phyloP scores from a whole-genome alignment of 2,797 vertebrate species.

The Leucoraja ocellata region DNA sequence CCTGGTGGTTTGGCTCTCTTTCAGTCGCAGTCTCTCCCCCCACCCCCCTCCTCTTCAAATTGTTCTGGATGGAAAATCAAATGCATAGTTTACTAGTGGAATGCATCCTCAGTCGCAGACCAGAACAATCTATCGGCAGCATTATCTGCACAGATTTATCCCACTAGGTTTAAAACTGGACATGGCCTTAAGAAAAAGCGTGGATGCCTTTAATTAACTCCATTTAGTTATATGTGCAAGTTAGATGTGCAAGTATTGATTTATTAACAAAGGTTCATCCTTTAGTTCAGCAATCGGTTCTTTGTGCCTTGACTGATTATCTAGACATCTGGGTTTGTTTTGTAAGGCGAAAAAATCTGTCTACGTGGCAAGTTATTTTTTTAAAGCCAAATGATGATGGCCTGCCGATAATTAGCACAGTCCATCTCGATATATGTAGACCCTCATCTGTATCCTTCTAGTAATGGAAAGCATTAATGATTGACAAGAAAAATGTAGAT shows the following conservation, averaged over 20 bases:
- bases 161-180: not conserved
- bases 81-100: slow-evolving; percentile 14
- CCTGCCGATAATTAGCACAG: slow-evolving; percentile 51
- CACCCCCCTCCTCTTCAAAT: slow-evolving; percentile 39
- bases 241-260: not conserved
- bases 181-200: not conserved
- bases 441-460: slow-evolving; percentile 41
- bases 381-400: slow-evolving; percentile 47
- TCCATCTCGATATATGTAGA: slow-evolving; percentile 52
- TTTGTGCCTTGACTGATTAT: slow-evolving; percentile 57
- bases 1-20: slow-evolving; percentile 54
- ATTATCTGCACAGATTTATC: not conserved
- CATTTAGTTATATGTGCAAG: not conserved
- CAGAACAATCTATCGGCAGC: slow-evolving; percentile 53
- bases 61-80: slow-evolving; percentile 45
- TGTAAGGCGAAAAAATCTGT: slow-evolving; percentile 45
- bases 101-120: slow-evolving; percentile 42
- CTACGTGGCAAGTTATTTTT: slow-evolving; percentile 62
- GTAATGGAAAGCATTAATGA: not conserved
- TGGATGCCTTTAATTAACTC: not conserved
- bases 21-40: slow-evolving; percentile 50
- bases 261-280: not conserved
- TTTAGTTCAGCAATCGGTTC: slow-evolving; percentile 55
- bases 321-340: slow-evolving; percentile 74
- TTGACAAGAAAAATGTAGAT: not conserved